Percentiles rank a stretch among this genome's conserved stretches.
Conservation (phyloP, 2,113 vertebrate species). For the Phasianus colchicus region DNA sequence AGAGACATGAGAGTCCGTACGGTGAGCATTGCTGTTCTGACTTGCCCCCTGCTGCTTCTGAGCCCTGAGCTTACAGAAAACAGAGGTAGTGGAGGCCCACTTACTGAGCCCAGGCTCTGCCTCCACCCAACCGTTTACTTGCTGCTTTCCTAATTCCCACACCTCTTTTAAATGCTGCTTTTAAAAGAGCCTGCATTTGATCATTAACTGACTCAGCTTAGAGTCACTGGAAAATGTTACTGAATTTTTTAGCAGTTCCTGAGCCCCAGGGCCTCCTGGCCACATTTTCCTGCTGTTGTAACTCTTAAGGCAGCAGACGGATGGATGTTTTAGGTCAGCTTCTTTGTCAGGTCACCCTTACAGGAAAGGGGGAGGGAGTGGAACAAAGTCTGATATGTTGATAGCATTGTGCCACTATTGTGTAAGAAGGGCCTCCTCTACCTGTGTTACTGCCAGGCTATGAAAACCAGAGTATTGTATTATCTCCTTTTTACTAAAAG, state of each 20-base stretch:
- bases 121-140: conserved; percentile 9
- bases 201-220: conserved; percentile 25
- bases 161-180: conserved; percentile 18
- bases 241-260: not conserved
- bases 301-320: conserved; percentile 8
- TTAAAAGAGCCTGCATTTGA: conserved; percentile 19
- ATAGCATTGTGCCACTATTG: not conserved
- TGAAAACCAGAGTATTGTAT: not conserved
- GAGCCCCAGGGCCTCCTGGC: conserved; percentile 26
- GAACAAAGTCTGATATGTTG: not conserved
- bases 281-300: not conserved
- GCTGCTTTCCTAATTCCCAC: not conserved
- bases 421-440: not conserved
- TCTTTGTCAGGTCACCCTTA: not conserved
- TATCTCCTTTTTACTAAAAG: conserved; percentile 17
- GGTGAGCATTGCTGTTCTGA: conserved; percentile 56
- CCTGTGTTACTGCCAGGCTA: conserved; percentile 6
- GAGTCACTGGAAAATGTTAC: conserved; percentile 57
- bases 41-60: not conserved
- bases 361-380: not conserved
- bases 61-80: not conserved
- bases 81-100: not conserved
- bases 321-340: conserved; percentile 9
- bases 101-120: not conserved
- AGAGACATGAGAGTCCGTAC: conserved; percentile 62